Conservation (phyloP, 2,797 vertebrate species). For the Acridotheres tristis region DNA sequence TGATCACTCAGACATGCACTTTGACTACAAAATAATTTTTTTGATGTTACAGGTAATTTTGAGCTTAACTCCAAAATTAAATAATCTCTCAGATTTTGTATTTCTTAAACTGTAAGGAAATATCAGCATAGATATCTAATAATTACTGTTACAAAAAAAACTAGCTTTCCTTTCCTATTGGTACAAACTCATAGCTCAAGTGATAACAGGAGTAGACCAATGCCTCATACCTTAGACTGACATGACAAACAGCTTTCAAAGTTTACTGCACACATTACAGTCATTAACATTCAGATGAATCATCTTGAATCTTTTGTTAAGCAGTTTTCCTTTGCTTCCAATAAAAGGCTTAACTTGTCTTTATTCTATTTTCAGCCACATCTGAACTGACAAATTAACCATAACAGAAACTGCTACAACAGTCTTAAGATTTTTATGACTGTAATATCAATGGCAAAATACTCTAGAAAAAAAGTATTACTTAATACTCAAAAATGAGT, state of each 20-base stretch:
- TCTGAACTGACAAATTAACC: background rate
- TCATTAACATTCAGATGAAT: slow-evolving; percentile 20
- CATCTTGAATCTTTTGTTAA: slow-evolving; percentile 10
- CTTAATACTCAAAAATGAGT: background rate
- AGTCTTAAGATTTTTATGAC: background rate
- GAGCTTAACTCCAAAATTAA: background rate
- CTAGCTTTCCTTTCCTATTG: background rate
- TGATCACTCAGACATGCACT: background rate
- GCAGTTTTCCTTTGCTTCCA: background rate
- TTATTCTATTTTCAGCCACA: background rate
- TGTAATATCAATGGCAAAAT: background rate
- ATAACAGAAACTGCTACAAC: background rate
- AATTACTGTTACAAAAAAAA: background rate
- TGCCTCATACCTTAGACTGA: background rate
- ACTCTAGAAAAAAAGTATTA: background rate
- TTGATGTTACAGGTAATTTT: background rate
- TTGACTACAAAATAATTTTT: background rate
- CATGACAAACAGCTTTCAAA: slow-evolving; percentile 9
- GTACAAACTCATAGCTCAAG: background rate
- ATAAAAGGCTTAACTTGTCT: background rate
- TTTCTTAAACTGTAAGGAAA: background rate
- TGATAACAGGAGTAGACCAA: background rate
- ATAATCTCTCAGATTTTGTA: background rate
- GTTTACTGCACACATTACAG: background rate
- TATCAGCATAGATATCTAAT: background rate